phyloP scores from a whole-genome alignment of 2,113 vertebrate genomes.

The Protomyctophum bolini region DNA sequence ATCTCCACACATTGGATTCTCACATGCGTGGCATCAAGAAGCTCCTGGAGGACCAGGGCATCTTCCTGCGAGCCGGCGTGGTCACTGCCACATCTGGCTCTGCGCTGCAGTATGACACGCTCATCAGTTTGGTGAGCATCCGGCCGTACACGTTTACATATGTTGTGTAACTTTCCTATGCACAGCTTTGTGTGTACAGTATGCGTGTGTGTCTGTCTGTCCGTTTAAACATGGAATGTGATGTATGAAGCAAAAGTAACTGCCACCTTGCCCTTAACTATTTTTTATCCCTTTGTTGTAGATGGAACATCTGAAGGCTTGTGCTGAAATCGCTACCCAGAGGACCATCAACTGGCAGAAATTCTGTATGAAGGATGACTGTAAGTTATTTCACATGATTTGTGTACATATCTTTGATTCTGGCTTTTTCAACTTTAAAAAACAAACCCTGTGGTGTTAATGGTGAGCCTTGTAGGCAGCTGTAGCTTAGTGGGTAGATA shows the following conservation, averaged over 20 bases:
- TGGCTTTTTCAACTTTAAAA: background rate
- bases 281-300: slow-evolving; percentile 59
- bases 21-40: slow-evolving; percentile 95
- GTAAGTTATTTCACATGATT: slow-evolving; percentile 77
- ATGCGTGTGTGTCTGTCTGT: background rate
- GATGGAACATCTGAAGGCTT: slow-evolving; percentile 99
- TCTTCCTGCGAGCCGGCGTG: slow-evolving; percentile 91
- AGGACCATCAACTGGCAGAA: slow-evolving; percentile 98
- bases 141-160: background rate
- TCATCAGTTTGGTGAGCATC: slow-evolving; percentile 91
- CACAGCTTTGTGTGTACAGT: too few species aligned
- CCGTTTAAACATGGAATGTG: background rate
- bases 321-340: slow-evolving; percentile 97
- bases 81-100: slow-evolving; percentile 95
- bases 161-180: background rate
- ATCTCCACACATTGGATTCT: slow-evolving; percentile 95
- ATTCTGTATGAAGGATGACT: slow-evolving; percentile 98
- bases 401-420: background rate
- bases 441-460: background rate
- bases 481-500: too few species aligned
- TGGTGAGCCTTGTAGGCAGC: background rate
- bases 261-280: background rate
- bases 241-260: too few species aligned
- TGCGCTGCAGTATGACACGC: slow-evolving; percentile 94
- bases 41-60: slow-evolving; percentile 95